A percentile compares a stretch with the other conserved stretches of the same genome.
Conservation (phyloP, 92 coral and sea anemone genomes). For the Anthopleura xanthogrammica region DNA sequence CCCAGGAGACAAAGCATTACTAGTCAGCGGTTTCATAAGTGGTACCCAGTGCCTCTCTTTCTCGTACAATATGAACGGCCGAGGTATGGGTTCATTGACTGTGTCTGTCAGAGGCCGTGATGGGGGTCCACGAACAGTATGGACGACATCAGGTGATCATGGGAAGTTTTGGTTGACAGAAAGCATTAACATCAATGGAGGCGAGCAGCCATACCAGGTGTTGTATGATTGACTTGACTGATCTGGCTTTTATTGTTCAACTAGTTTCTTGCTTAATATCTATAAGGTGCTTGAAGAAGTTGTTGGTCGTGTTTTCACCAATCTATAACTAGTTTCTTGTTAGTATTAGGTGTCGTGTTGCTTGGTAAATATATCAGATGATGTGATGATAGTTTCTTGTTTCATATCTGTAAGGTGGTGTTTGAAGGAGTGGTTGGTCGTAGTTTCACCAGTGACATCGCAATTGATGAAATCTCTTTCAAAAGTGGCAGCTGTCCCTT, state of each 20-base stretch:
- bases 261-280: too few species aligned
- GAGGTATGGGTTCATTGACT: slow-evolving; percentile 38
- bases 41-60: slow-evolving; percentile 49
- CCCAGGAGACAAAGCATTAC: slow-evolving; percentile 32
- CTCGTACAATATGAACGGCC: slow-evolving; percentile 45
- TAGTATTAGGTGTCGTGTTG: too few species aligned
- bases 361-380: too few species aligned
- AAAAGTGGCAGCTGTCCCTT: slow-evolving; percentile 40
- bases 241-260: too few species aligned
- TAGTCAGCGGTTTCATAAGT: slow-evolving; percentile 32
- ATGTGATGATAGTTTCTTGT: neutral
- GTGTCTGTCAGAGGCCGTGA: neutral
- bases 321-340: too few species aligned
- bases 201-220: slow-evolving; percentile 19
- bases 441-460: slow-evolving; percentile 52
- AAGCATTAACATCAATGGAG: slow-evolving; percentile 17
- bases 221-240: neutral
- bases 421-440: slow-evolving; percentile 50
- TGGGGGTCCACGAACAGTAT: slow-evolving; percentile 13
- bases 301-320: too few species aligned
- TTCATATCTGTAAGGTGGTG: slow-evolving; percentile 19
- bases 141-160: slow-evolving; percentile 47
- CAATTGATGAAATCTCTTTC: slow-evolving; percentile 51
- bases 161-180: slow-evolving; percentile 40
- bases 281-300: too few species aligned